These are phyloP conservation scores for Hydrozoanthus tunicans DNA, from an alignment of 64 coral and sea anemone genomes.

Conservation along the genomic window DNA sequence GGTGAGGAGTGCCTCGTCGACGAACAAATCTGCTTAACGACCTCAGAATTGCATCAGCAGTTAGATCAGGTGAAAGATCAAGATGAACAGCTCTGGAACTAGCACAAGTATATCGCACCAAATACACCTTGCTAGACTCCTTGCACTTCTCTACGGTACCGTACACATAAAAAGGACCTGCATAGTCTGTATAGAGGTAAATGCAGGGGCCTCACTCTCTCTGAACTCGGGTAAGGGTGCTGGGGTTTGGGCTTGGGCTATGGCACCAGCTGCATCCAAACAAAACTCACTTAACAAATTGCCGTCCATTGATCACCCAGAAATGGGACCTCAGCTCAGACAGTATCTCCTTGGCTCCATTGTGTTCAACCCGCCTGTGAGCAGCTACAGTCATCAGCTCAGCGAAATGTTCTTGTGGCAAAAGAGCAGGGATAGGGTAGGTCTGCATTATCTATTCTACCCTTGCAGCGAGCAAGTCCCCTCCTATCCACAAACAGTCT, in stretches of 20 bases:
- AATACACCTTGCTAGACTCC: too few species aligned
- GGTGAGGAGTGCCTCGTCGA: too few species aligned
- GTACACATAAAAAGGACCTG: too few species aligned
- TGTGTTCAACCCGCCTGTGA: conserved; percentile 18
- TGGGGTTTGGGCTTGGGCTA: neutral
- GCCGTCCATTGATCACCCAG: neutral
- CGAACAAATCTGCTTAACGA: too few species aligned
- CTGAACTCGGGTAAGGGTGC: neutral
- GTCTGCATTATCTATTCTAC: conserved; percentile 6
- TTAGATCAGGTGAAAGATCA: too few species aligned
- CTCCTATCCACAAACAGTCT: conserved; percentile 14
- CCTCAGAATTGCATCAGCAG: too few species aligned
- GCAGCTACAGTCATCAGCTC: neutral
- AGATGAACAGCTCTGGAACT: too few species aligned
- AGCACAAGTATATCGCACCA: too few species aligned
- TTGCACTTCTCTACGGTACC: too few species aligned
- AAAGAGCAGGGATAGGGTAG: conserved; percentile 9
- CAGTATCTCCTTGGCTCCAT: neutral
- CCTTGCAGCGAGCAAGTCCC: conserved; percentile 16
- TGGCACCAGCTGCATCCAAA: too few species aligned
- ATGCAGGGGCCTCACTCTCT: neutral
- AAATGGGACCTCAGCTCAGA: conserved; percentile 5
- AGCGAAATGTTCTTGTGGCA: conserved; percentile 2
- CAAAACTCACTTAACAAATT: too few species aligned
- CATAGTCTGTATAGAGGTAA: too few species aligned